Conservation (phyloP, 1,140 invertebrate species). For the Hormaphis cornu region DNA sequence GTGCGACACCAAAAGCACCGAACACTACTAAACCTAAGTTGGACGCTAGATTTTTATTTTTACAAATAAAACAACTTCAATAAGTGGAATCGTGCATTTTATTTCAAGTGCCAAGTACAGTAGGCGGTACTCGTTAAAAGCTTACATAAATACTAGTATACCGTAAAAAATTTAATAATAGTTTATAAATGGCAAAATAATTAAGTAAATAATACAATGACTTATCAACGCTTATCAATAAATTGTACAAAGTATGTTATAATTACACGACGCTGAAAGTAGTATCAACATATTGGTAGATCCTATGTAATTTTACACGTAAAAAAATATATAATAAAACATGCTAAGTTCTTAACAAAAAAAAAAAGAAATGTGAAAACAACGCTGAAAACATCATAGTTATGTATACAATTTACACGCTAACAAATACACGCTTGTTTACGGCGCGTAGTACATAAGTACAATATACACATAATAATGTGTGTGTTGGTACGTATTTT, state of each 20-base stretch:
- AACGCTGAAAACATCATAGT: slow-evolving; percentile 19
- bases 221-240: neutral
- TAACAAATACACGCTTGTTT: neutral
- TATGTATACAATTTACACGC: neutral
- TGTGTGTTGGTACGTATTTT: neutral
- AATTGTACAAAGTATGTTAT: slow-evolving; percentile 15
- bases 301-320: neutral
- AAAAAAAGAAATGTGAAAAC: slow-evolving; percentile 14
- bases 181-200: neutral
- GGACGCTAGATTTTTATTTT: too few relatives aligned
- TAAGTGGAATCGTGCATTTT: neutral
- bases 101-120: neutral
- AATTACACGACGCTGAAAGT: neutral
- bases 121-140: neutral
- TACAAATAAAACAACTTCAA: too few relatives aligned
- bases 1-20: too few relatives aligned
- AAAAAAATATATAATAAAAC: neutral
- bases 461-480: neutral
- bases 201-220: neutral
- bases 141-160: too few relatives aligned
- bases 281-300: neutral
- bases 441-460: neutral
- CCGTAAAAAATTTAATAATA: slow-evolving; percentile 19
- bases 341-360: too few relatives aligned
- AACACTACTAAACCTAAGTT: too few relatives aligned